Evolutionary conservation across 2,888 invertebrate genomes (phyloP), one percentile per base, ranked within the genome.

Genomic region (Eupithecia tripunctaria): DNA sequence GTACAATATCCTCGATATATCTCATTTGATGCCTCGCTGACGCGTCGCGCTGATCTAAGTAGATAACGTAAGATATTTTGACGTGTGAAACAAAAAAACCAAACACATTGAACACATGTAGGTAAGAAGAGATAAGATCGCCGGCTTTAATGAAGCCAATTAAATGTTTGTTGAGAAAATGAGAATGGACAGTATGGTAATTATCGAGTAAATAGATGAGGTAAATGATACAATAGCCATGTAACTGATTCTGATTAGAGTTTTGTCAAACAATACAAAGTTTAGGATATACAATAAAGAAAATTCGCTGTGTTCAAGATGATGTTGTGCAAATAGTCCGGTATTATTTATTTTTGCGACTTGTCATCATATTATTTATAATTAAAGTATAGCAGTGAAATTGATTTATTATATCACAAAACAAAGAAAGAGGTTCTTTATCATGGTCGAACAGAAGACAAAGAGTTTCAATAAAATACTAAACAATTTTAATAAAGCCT

Each of bases 21-120:
- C 27, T 41, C 29, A 41, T 32, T 59, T 67, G 73, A 74, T 72
- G 75, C 73, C 74, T 72, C 75, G 78, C 82, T 84, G 88, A 86
- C 87, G 81, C 85, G 86, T 88, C 87, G 86, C 86, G 79, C 84
- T 76, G 89, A 90, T 90, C 83, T 76, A 79, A 75, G 63, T 71
- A 83, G 90, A 92, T 91, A 90, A 83, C 76, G 82, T 86, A 82
- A 88, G 84, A 87, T 86, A 87, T 88, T 91, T 87, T 89, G 89
- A 90, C 89, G 87, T 86, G 88, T 86, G 85, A 86, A 86, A 76
- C 82, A 82, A 80, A 84, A 82, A 88, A 89, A 85, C 83, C 82
- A 81, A 80, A 78, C 67, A 74, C 67, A 70, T 64, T 75, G 79
- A 83, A 85, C 85, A 77, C 79, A 83, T 82, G 84, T 84, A 77